Base-by-base conservation (phyloP, 2,113 vertebrate species). In the Leucoraja erinaceus region DNA sequence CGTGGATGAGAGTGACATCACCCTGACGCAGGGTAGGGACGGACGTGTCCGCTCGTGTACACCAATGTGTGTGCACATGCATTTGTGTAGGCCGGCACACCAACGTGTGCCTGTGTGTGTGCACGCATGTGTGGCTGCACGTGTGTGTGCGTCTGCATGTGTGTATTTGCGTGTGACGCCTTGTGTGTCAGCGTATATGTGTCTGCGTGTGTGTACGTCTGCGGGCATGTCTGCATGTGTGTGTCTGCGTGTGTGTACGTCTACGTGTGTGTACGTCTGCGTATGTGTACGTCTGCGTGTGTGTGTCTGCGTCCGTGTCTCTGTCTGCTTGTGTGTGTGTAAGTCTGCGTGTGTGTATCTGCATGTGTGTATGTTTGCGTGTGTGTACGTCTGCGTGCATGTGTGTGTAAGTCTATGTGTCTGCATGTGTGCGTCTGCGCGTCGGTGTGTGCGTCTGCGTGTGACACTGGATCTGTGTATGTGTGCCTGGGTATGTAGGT, bases 21-120 rank as follows among this genome's bases (percentile, higher is more conserved):
- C 72, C 72, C 93, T 98, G 93, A 96, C 95, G 93, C 97, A 94
- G 93, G 98, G 98, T 97, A 93, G 63, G 63, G n/a, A 76, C 75
- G 28, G 0, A 6, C 28, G 75, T n/a, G 9, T 9, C 9, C 12
- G 70, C 9, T 12, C 70, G 9, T 12, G 9, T 12, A 11, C 70
- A n/a, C n/a, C n/a, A n/a, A n/a, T n/a, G n/a, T n/a, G 12, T 9
- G 70, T 9, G 9, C 9, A 9, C 12, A 12, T 72, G 70, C 9
- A 12, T 72, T 9, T 72, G 70, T 72, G 70, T 12, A 72, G 70
- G n/a, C n/a, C n/a, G n/a, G n/a, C n/a, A n/a, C n/a, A n/a, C n/a
- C n/a, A n/a, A n/a, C n/a, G n/a, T n/a, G n/a, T n/a, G n/a, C n/a
- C n/a, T n/a, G n/a, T n/a, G 70, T 72, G 70, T 9, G 70, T 72